Conservation (phyloP, 2,113 vertebrate species). For the Meleagris gallopavo region DNA sequence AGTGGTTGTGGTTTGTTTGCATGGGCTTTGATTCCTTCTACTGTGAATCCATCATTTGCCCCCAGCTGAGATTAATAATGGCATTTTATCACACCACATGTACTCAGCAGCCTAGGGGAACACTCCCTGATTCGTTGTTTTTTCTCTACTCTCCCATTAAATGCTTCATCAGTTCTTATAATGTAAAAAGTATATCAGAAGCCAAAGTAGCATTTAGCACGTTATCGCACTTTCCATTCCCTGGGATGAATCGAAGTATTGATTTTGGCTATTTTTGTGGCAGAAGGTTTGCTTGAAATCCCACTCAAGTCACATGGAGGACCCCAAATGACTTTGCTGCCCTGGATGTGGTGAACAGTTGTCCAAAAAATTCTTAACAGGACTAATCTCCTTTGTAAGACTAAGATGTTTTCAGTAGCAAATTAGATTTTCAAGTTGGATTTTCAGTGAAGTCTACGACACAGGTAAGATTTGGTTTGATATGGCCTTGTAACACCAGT, state of each 20-base stretch:
- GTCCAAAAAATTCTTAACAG: not conserved
- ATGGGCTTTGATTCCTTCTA: not conserved
- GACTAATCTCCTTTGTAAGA: not conserved
- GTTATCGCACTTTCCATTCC: not conserved
- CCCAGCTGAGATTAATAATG: slow-evolving; percentile 18
- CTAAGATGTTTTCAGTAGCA: not conserved
- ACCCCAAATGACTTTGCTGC: not conserved
- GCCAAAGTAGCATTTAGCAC: not conserved
- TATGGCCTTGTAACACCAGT: fast-evolving
- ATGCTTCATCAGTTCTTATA: slow-evolving; percentile 37
- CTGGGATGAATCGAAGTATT: not conserved
- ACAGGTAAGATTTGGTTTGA: fast-evolving
- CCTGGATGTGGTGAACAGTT: not conserved
- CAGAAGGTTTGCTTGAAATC: not conserved
- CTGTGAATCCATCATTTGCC: not conserved
- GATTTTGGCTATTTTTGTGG: not conserved
- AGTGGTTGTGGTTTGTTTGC: not conserved
- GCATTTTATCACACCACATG: slow-evolving; percentile 27
- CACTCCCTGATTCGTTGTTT: not conserved
- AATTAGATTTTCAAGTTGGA: not conserved
- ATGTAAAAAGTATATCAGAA: not conserved
- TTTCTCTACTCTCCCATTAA: slow-evolving; percentile 44
- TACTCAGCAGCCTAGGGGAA: slow-evolving; percentile 17
- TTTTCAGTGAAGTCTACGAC: not conserved
- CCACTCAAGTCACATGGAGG: not conserved